Percentiles rank a stretch among this genome's conserved stretches.
phyloP scores from a whole-genome alignment of 2,888 invertebrate species.

The Lochmaea capreae region DNA sequence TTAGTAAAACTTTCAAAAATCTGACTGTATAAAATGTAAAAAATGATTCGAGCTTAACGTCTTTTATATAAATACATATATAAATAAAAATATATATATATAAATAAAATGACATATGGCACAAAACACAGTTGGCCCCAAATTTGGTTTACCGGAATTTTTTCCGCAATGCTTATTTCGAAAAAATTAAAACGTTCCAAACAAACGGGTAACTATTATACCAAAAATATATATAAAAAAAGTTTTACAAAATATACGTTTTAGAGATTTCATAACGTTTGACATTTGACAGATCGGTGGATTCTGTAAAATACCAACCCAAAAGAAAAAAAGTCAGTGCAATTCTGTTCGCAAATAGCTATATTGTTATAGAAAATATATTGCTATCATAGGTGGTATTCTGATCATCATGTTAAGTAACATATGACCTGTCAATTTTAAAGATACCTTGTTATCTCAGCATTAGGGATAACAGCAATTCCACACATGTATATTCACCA shows the following conservation, averaged over 20 bases:
- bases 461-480: too few species aligned
- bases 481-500: too few species aligned
- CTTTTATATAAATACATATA: neutral
- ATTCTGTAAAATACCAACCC: too few species aligned
- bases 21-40: neutral
- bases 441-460: too few species aligned
- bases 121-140: conserved; percentile 24
- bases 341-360: too few species aligned
- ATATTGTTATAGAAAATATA: too few species aligned
- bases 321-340: too few species aligned
- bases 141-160: conserved; percentile 16
- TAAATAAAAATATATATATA: neutral
- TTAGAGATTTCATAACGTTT: neutral
- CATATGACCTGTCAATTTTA: too few species aligned
- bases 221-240: neutral
- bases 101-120: conserved; percentile 17
- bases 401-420: too few species aligned
- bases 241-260: neutral
- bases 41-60: conserved; percentile 9
- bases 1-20: neutral
- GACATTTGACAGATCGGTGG: neutral
- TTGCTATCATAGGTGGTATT: too few species aligned
- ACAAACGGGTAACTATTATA: neutral
- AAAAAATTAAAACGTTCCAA: conserved; percentile 5
- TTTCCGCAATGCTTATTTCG: neutral